phyloP scores from a whole-genome alignment of 2,113 vertebrate species.

The Desmodus rotundus region DNA sequence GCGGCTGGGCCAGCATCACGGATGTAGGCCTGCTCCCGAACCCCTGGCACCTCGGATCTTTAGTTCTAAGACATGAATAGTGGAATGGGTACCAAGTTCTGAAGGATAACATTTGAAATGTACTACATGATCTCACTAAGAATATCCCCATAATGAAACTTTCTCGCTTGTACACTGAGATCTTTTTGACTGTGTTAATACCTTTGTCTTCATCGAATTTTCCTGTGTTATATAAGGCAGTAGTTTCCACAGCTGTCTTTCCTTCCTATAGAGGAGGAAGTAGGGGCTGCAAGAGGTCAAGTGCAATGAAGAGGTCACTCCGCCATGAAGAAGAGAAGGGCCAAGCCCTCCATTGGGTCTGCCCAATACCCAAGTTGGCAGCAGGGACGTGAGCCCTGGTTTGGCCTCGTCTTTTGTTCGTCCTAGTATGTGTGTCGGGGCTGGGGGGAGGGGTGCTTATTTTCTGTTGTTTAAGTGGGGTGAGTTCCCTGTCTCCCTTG shows the following conservation, averaged over 20 bases:
- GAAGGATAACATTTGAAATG: background rate
- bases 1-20: background rate
- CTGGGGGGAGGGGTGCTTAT: background rate
- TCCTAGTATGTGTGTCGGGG: background rate
- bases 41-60: background rate
- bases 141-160: background rate
- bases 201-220: background rate
- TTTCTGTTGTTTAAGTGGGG: background rate
- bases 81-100: background rate
- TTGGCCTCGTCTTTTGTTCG: background rate
- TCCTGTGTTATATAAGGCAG: background rate
- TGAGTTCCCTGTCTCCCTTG: background rate
- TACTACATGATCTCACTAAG: background rate
- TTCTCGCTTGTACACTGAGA: background rate
- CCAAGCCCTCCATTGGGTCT: background rate
- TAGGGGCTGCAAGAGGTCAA: background rate
- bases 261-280: background rate
- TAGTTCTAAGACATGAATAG: background rate
- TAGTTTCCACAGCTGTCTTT: background rate
- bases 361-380: background rate
- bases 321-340: background rate
- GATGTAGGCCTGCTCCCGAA: background rate
- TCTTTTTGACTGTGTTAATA: background rate
- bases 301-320: background rate
- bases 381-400: background rate